These are phyloP conservation scores for Dione vanillae DNA, from an alignment of 2,888 invertebrate genomes.

Conservation along the genomic window DNA sequence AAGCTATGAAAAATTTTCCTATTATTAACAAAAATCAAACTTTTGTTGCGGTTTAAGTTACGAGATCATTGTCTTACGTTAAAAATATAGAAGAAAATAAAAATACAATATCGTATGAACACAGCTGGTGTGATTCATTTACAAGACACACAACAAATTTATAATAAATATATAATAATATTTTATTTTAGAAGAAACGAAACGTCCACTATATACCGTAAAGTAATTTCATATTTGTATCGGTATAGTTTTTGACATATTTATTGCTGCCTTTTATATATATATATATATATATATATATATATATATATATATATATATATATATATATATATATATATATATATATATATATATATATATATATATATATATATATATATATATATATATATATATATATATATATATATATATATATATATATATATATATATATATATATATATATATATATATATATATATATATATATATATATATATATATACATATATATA, in stretches of 20 bases:
- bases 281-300: too few species aligned
- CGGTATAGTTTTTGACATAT: not conserved
- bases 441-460: too few species aligned
- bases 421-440: too few species aligned
- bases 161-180: constrained; percentile 25
- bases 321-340: too few species aligned
- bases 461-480: too few species aligned
- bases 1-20: constrained; percentile 48
- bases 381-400: too few species aligned
- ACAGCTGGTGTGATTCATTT: constrained; percentile 76
- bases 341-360: too few species aligned
- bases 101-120: constrained; percentile 64
- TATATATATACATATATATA: too few species aligned
- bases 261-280: not conserved
- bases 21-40: constrained; percentile 51
- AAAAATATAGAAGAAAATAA: constrained; percentile 51
- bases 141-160: constrained; percentile 37
- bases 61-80: constrained; percentile 80
- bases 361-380: too few species aligned
- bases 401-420: too few species aligned
- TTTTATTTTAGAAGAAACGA: constrained; percentile 26
- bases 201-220: constrained; percentile 20
- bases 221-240: not conserved
- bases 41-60: constrained; percentile 65
- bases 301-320: too few species aligned